These are phyloP conservation scores for Pseudotriccus pelzelni DNA, from an alignment of 2,797 vertebrate species.

Conservation along the genomic window DNA sequence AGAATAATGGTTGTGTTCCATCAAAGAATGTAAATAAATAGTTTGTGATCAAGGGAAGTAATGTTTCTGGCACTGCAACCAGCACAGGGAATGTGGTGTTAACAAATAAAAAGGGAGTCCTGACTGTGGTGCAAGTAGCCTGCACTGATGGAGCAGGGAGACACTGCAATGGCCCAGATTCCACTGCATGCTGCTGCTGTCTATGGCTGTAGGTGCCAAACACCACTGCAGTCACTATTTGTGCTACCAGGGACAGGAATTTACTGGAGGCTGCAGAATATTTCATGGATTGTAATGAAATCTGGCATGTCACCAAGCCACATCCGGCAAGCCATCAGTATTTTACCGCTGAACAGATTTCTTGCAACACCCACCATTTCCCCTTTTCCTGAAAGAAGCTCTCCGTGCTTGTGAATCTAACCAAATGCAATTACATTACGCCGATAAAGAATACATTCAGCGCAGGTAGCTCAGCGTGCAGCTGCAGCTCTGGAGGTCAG, in stretches of 20 bases:
- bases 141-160: neutral
- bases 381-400: conserved; percentile 40
- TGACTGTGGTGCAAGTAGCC: neutral
- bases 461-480: neutral
- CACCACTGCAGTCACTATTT: neutral
- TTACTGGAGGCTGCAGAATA: conserved; percentile 51
- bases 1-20: conserved; percentile 6
- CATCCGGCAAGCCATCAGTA: conserved; percentile 45
- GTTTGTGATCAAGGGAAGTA: neutral
- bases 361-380: conserved; percentile 52
- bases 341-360: conserved; percentile 61
- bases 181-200: neutral
- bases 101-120: neutral
- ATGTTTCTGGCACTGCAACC: neutral
- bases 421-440: conserved; percentile 22
- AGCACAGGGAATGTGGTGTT: neutral
- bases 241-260: conserved; percentile 43
- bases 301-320: conserved; percentile 41
- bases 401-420: neutral
- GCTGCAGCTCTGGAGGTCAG: neutral
- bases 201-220: neutral
- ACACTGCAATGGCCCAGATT: conserved; percentile 4
- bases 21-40: neutral
- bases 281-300: conserved; percentile 53
- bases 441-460: neutral